phyloP scores from a whole-genome alignment of 2,888 invertebrate species.

The Liopterus haemorrhoidalis region DNA sequence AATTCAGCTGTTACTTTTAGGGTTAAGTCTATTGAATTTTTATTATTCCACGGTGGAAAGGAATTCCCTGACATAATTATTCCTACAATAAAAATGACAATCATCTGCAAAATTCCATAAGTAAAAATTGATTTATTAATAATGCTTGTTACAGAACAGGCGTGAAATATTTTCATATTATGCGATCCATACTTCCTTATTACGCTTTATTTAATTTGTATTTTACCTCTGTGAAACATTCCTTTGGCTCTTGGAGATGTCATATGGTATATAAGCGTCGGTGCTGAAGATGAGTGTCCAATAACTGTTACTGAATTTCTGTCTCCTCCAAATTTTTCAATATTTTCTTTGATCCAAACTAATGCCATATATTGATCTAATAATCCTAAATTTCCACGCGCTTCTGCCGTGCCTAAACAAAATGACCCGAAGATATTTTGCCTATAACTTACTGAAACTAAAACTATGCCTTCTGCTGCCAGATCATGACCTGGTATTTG shows the following conservation, averaged over 20 bases:
- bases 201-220: no score
- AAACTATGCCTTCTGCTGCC: conserved; percentile 63
- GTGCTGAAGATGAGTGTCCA: conserved; percentile 76
- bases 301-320: conserved; percentile 69
- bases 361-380: conserved; percentile 80
- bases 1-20: conserved; percentile 53
- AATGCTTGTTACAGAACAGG: no score
- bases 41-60: conserved; percentile 46
- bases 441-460: conserved; percentile 65
- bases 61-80: conserved; percentile 62
- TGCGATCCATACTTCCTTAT: no score
- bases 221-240: conserved; percentile 37
- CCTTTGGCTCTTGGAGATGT: conserved; percentile 61
- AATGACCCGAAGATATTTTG: conserved; percentile 67
- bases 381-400: conserved; percentile 78
- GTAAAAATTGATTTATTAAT: no score
- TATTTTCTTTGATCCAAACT: conserved; percentile 70
- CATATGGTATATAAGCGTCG: conserved; percentile 61
- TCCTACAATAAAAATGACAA: conserved; percentile 41
- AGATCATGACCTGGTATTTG: conserved; percentile 63
- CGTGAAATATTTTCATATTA: no score
- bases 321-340: conserved; percentile 75
- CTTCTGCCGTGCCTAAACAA: conserved; percentile 50
- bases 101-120: no score
- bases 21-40: conserved; percentile 48